Conservation (phyloP, 2,113 vertebrate species). For the Cyprinodon tularosa region DNA sequence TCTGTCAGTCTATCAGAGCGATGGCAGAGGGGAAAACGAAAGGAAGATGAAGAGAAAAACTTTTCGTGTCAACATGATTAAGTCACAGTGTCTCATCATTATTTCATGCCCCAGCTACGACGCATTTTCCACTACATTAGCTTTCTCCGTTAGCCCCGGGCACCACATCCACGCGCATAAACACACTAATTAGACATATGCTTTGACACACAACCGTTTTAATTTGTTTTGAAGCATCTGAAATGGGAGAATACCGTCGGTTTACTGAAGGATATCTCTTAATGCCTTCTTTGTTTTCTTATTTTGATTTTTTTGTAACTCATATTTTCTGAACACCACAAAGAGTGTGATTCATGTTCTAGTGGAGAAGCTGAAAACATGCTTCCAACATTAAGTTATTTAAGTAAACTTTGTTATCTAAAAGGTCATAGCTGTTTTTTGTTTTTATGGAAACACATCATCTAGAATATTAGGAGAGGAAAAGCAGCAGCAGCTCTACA, state of each 20-base stretch:
- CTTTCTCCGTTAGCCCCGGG: constrained; percentile 72
- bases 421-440: too few species aligned
- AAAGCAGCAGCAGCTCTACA: neutral
- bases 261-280: constrained; percentile 51
- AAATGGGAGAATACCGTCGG: constrained; percentile 37
- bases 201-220: constrained; percentile 67
- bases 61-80: constrained; percentile 73
- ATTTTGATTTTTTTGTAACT: constrained; percentile 2
- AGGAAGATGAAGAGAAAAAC: constrained; percentile 32
- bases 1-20: constrained; percentile 33
- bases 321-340: neutral
- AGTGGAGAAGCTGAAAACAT: too few species aligned
- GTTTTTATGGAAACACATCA: neutral
- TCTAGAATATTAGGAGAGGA: neutral
- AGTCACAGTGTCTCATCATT: constrained; percentile 70
- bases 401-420: too few species aligned
- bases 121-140: constrained; percentile 80
- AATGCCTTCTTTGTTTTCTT: constrained; percentile 3
- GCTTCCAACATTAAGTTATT: too few species aligned
- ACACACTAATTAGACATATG: constrained; percentile 74
- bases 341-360: neutral
- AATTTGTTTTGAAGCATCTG: constrained; percentile 65
- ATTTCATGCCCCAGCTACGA: constrained; percentile 73
- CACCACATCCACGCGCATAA: constrained; percentile 41
- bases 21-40: constrained; percentile 1